Percentiles rank a stretch among this genome's conserved stretches.
Evolutionary conservation across 2,113 vertebrate species (phyloP).

Genomic region (Paradisaea rubra): DNA sequence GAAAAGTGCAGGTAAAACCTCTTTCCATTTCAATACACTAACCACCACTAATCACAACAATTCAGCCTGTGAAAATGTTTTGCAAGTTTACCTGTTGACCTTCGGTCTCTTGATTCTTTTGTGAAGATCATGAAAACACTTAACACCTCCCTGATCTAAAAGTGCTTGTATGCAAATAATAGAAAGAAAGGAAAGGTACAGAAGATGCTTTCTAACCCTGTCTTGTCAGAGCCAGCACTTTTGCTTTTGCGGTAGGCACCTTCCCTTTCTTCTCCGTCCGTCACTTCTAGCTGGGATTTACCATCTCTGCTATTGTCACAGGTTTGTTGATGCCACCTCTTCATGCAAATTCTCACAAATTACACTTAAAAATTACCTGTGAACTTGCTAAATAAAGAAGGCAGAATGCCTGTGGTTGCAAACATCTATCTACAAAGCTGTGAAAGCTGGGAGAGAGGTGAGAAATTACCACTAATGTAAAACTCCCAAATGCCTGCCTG

Average conservation of each 20-base stretch:
- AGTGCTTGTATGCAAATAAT: not conserved
- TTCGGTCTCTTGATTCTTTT: not conserved
- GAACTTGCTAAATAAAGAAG: not conserved
- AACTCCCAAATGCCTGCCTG: accelerated
- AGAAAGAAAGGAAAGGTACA: not conserved
- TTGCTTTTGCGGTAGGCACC: not conserved
- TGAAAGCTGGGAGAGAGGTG: not conserved
- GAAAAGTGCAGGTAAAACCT: not conserved
- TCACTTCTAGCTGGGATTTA: not conserved
- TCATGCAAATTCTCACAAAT: not conserved
- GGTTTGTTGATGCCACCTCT: not conserved
- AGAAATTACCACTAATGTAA: not conserved
- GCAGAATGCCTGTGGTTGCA: not conserved
- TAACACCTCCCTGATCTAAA: not conserved
- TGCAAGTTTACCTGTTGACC: not conserved
- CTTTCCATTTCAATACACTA: not conserved
- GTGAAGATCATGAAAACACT: not conserved
- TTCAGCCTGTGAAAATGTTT: not conserved
- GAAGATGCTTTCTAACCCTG: not conserved
- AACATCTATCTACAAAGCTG: not conserved
- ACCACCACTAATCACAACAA: not conserved
- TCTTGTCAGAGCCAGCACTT: not conserved
- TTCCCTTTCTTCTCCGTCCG: not conserved
- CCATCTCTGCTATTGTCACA: not conserved
- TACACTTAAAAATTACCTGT: not conserved